Percentiles rank a stretch among this genome's conserved stretches.
These are phyloP conservation scores for Corythornis cristatus DNA, from an alignment of 2,113 vertebrate species.

Conservation along the genomic window DNA sequence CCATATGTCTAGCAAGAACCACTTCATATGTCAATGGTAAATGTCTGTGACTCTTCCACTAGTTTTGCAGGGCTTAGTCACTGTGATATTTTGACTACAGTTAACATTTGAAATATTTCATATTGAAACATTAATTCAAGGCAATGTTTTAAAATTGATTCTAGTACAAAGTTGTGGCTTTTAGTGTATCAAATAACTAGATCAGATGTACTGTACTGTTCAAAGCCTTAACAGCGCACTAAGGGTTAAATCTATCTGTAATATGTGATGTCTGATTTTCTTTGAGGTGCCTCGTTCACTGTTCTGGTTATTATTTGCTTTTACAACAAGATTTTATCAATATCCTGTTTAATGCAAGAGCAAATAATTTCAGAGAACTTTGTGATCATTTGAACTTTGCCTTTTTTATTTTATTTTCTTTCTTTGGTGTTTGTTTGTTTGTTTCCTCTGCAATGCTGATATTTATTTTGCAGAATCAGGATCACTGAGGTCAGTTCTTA, in stretches of 20 bases:
- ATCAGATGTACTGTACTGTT: not conserved
- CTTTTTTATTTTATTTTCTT: not conserved
- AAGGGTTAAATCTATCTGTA: not conserved
- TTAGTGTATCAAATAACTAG: not conserved
- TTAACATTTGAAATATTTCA: not conserved
- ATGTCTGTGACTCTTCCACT: not conserved
- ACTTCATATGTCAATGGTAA: not conserved
- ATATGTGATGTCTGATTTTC: not conserved
- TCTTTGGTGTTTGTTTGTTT: too few species aligned
- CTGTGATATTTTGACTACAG: not conserved
- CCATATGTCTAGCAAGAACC: not conserved
- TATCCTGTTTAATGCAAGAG: not conserved
- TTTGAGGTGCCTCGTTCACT: not conserved
- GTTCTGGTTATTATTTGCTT: not conserved
- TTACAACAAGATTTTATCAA: not conserved
- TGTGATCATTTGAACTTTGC: not conserved
- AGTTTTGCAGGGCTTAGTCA: not conserved
- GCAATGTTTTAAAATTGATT: not conserved
- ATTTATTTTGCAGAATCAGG: slow-evolving; percentile 82
- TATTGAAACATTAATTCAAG: not conserved
- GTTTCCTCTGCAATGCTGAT: not conserved
- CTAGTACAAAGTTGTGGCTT: not conserved
- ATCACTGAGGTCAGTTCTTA: slow-evolving; percentile 91
- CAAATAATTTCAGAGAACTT: not conserved
- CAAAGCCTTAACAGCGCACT: not conserved